phyloP scores from a whole-genome alignment of 2,797 vertebrate genomes.

The Dryobates pubescens region DNA sequence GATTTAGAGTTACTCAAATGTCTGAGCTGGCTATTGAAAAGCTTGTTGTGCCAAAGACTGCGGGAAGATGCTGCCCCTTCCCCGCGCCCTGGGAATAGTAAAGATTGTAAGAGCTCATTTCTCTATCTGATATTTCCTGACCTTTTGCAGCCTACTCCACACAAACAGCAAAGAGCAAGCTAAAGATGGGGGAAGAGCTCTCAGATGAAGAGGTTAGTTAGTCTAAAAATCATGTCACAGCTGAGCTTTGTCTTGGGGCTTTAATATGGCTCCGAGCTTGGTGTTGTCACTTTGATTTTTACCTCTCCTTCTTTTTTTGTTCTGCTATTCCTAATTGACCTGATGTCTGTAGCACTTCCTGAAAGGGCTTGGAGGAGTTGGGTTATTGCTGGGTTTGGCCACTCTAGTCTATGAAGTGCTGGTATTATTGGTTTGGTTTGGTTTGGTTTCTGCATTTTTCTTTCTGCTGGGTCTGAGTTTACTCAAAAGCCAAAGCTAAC shows the following conservation, averaged over 20 bases:
- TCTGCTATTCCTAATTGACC: neutral
- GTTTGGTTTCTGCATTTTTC: too few relatives aligned
- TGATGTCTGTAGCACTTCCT: neutral
- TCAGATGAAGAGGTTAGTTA: neutral
- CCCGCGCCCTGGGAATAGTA: neutral
- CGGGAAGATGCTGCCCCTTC: neutral
- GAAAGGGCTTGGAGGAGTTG: neutral
- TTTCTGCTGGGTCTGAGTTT: too few relatives aligned
- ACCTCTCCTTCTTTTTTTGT: neutral
- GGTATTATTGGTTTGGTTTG: too few relatives aligned
- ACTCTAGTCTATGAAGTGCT: neutral
- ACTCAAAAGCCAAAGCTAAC: too few relatives aligned
- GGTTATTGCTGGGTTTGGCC: neutral
- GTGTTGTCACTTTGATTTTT: slow-evolving; percentile 11
- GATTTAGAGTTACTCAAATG: slow-evolving; percentile 15
- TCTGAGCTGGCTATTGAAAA: slow-evolving; percentile 6
- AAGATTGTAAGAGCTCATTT: slow-evolving; percentile 14
- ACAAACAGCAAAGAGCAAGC: slow-evolving; percentile 17
- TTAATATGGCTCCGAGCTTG: neutral
- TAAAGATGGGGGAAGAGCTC: neutral
- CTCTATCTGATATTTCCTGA: slow-evolving; percentile 36
- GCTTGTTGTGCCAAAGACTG: neutral
- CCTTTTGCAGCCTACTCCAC: slow-evolving; percentile 13
- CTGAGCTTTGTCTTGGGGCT: neutral
- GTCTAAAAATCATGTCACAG: neutral